Conservation (phyloP, 64 coral and sea anemone genomes). For the Stichodactyla helianthus region DNA sequence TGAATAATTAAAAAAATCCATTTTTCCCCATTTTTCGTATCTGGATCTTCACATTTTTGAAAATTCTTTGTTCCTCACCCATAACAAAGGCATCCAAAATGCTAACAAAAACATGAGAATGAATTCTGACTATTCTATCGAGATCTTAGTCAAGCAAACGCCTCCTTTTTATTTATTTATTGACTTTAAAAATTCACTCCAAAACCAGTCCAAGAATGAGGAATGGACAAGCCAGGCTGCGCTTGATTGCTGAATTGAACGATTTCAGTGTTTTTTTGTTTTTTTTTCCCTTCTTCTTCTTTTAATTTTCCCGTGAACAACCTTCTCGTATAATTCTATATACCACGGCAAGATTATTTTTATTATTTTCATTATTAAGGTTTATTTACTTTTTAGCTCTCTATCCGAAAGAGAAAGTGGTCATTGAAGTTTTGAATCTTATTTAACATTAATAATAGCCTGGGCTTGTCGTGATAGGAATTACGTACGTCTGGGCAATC, state of each 20-base stretch:
- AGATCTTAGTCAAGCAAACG: neutral
- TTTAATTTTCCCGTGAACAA: neutral
- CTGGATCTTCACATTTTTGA: neutral
- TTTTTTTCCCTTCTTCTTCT: too few relatives aligned
- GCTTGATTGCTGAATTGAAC: neutral
- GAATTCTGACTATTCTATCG: neutral
- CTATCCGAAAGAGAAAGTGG: neutral
- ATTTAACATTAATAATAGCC: neutral
- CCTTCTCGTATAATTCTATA: neutral
- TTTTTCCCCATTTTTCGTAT: neutral
- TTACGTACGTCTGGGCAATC: too few relatives aligned
- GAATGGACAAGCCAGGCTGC: neutral
- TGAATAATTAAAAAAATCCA: neutral
- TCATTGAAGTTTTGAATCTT: neutral
- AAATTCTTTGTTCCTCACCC: neutral
- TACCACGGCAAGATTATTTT: neutral
- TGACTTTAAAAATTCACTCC: constrained; percentile 9
- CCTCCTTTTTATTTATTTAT: neutral
- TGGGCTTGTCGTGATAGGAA: too few relatives aligned
- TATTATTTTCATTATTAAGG: neutral
- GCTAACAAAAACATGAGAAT: neutral
- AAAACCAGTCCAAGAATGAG: neutral
- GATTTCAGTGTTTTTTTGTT: neutral
- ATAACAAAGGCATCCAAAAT: neutral
- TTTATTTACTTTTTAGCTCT: neutral